Evolutionary conservation across 2,888 invertebrate species (phyloP).

Genomic region (Unio pictorum): DNA sequence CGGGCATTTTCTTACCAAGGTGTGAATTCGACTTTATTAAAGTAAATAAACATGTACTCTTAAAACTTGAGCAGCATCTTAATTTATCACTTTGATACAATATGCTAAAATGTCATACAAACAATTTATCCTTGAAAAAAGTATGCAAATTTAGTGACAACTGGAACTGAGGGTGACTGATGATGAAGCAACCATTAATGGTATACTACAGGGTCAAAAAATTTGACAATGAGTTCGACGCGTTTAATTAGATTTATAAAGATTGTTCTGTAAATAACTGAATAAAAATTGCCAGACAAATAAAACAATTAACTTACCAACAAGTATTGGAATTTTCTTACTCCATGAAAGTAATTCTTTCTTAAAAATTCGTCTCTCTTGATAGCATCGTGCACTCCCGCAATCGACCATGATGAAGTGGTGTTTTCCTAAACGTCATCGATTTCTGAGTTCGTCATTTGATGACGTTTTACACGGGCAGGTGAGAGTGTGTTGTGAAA

Average conservation of each 20-base stretch:
- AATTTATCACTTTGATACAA: too few species aligned
- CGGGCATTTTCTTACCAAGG: too few species aligned
- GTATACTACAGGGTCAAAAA: constrained; percentile 26
- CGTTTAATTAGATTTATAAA: constrained; percentile 1
- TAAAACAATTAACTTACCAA: constrained; percentile 57
- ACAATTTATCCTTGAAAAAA: too few species aligned
- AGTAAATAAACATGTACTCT: too few species aligned
- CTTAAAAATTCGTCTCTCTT: constrained; percentile 68
- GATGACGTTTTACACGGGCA: constrained; percentile 59
- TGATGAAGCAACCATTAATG: too few species aligned
- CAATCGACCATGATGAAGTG: constrained; percentile 68
- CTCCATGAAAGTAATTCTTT: constrained; percentile 71
- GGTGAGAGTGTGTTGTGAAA: constrained; percentile 44
- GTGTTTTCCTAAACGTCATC: constrained; percentile 52
- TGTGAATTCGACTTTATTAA: too few species aligned
- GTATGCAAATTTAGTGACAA: too few species aligned
- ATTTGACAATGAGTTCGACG: constrained; percentile 61
- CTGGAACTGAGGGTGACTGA: too few species aligned
- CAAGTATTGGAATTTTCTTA: constrained; percentile 68
- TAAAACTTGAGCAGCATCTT: too few species aligned
- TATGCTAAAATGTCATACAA: too few species aligned
- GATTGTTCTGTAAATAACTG: too few species aligned
- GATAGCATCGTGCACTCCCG: constrained; percentile 66
- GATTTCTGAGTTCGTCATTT: constrained; percentile 41
- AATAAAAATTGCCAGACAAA: neutral